A percentile compares a stretch with the other conserved stretches of the same genome.
Evolutionary conservation across 2,888 invertebrate genomes (phyloP).

Genomic region (Phaonia tiefii): DNA sequence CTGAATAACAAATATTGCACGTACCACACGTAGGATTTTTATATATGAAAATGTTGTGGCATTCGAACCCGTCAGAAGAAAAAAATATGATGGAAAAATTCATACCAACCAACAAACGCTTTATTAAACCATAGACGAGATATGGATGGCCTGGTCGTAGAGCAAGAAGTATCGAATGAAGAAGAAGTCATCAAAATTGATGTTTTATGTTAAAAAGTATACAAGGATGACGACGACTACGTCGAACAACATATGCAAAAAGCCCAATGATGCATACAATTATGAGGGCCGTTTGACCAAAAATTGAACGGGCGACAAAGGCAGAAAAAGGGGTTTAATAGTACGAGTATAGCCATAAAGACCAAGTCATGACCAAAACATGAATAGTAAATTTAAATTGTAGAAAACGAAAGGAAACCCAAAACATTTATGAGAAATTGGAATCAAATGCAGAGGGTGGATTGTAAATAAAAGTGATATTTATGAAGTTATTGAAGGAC

Average conservation of each 20-base stretch:
- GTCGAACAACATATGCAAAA: conserved; percentile 75
- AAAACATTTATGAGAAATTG: conserved; percentile 19
- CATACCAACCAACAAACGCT: conserved; percentile 14
- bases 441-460: not conserved
- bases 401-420: not conserved
- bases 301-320: conserved; percentile 49
- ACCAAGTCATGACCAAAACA: conserved; percentile 56
- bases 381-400: conserved; percentile 67
- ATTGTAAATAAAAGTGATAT: conserved; percentile 32
- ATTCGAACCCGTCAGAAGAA: conserved; percentile 28
- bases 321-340: conserved; percentile 53
- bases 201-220: conserved; percentile 55
- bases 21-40: conserved; percentile 70
- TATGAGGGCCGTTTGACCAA: conserved; percentile 38
- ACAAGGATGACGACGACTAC: conserved; percentile 53
- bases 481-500: conserved; percentile 34
- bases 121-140: conserved; percentile 36
- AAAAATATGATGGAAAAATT: conserved; percentile 47
- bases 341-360: conserved; percentile 25
- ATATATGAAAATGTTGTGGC: conserved; percentile 35
- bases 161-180: not conserved
- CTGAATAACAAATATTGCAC: conserved; percentile 79
- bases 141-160: conserved; percentile 50
- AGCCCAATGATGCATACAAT: conserved; percentile 63
- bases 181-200: conserved; percentile 72